Percentiles rank a stretch among this genome's conserved stretches.
phyloP scores from a whole-genome alignment of 2,888 invertebrate species.

The Drosophila borborema region DNA sequence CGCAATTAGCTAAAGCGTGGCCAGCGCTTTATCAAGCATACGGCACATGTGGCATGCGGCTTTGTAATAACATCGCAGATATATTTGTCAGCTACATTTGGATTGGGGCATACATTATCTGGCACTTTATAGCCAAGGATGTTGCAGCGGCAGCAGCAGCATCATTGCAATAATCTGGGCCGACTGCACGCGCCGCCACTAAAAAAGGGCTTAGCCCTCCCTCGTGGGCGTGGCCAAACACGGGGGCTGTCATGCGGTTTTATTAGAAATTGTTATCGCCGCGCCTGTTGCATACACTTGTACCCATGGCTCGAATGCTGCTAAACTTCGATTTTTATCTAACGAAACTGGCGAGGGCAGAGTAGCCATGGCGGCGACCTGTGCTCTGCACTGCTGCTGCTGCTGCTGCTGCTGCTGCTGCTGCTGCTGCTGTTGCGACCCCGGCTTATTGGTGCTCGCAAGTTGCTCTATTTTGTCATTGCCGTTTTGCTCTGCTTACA shows the following conservation, averaged over 20 bases:
- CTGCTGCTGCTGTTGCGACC: constrained; percentile 17
- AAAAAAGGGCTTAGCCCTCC: constrained; percentile 37
- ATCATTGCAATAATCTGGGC: constrained; percentile 65
- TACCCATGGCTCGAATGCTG: constrained; percentile 31
- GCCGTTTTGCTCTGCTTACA: constrained; percentile 49
- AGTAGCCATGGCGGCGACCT: no score
- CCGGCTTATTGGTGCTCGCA: constrained; percentile 63
- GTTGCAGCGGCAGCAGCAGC: constrained; percentile 18
- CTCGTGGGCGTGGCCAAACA: constrained; percentile 7
- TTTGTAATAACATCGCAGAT: constrained; percentile 56
- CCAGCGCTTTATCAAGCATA: constrained; percentile 7
- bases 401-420: constrained; percentile 6
- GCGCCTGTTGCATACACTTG: constrained; percentile 67
- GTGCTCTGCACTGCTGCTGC: background rate
- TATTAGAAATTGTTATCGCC: constrained; percentile 80
- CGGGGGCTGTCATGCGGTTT: constrained; percentile 73
- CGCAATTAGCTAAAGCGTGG: constrained; percentile 51
- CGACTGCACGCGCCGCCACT: constrained; percentile 51
- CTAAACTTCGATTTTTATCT: constrained; percentile 81
- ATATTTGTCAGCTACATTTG: constrained; percentile 47
- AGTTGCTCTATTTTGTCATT: constrained; percentile 44
- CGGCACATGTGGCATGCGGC: constrained; percentile 30
- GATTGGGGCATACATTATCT: constrained; percentile 51
- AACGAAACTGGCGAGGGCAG: constrained; percentile 10
- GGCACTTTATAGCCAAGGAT: constrained; percentile 64